Conservation (phyloP, 2,113 vertebrate genomes). For the Nothocercus julius region DNA sequence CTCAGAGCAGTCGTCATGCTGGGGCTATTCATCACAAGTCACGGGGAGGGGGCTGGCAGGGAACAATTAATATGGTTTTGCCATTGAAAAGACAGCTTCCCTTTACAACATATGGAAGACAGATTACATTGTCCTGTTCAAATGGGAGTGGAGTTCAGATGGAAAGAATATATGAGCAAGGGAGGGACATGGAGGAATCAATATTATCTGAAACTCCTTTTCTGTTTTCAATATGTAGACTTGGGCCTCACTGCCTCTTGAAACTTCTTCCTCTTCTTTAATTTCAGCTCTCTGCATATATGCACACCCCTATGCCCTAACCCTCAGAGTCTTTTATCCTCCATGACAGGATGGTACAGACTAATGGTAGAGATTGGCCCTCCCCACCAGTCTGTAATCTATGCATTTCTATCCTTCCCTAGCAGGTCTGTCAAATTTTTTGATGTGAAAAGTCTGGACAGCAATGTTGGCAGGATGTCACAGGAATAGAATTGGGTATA, state of each 20-base stretch:
- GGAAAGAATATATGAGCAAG: background rate
- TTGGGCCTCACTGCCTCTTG: background rate
- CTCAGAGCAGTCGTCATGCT: slow-evolving; percentile 49
- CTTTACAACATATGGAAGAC: slow-evolving; percentile 67
- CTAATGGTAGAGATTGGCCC: background rate
- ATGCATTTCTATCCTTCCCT: background rate
- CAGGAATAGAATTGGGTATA: background rate
- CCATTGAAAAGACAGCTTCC: slow-evolving; percentile 59
- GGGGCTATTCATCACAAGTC: slow-evolving; percentile 62
- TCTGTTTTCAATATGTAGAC: slow-evolving; percentile 7
- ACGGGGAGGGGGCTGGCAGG: slow-evolving; percentile 37
- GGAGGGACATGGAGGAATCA: background rate
- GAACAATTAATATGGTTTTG: slow-evolving; percentile 48
- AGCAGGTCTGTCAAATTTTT: background rate
- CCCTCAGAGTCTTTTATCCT: background rate
- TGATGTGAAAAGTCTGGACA: background rate
- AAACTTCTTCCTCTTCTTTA: background rate
- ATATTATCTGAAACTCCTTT: background rate
- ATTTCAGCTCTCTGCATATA: background rate
- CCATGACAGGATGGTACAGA: background rate
- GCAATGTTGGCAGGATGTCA: background rate
- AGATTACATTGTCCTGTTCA: background rate
- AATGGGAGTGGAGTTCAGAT: background rate
- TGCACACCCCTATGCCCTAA: background rate
- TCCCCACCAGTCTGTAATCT: background rate